Conservation (phyloP, 2,113 vertebrate species). For the Cricetomys ansorgei region DNA sequence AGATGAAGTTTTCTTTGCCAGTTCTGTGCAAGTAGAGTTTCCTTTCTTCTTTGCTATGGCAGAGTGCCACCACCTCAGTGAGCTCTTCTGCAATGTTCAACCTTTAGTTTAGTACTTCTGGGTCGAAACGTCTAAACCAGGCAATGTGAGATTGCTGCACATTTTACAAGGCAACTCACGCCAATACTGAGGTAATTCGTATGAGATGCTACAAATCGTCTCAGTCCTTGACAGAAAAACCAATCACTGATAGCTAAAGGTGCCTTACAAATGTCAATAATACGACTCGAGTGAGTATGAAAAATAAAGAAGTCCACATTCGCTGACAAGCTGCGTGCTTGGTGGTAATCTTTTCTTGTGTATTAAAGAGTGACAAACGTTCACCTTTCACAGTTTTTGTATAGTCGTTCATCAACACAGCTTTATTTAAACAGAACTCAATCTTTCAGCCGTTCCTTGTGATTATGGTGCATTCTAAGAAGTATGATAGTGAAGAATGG, state of each 20-base stretch:
- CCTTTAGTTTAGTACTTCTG: not conserved
- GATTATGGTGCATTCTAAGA: not conserved
- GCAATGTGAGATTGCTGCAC: not conserved
- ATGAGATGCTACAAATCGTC: conserved; percentile 35
- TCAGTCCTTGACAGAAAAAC: not conserved
- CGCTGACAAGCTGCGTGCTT: not conserved
- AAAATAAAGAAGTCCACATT: not conserved
- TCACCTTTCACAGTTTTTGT: not conserved
- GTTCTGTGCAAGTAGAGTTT: not conserved
- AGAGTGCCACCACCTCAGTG: not conserved
- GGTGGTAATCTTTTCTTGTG: not conserved
- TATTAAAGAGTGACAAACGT: not conserved
- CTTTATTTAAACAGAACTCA: conserved; percentile 48
- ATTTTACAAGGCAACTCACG: not conserved
- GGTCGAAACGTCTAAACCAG: not conserved
- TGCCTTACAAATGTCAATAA: not conserved
- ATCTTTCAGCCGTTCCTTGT: conserved; percentile 1
- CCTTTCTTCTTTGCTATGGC: not conserved
- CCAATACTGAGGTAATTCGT: not conserved
- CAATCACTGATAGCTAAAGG: not conserved
- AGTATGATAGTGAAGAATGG: not conserved
- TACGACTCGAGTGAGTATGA: not conserved
- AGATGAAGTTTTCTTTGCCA: not conserved
- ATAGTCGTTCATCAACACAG: not conserved
- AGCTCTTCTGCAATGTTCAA: not conserved